These are phyloP conservation scores for Riparia riparia DNA, from an alignment of 2,113 vertebrate genomes.

Conservation along the genomic window DNA sequence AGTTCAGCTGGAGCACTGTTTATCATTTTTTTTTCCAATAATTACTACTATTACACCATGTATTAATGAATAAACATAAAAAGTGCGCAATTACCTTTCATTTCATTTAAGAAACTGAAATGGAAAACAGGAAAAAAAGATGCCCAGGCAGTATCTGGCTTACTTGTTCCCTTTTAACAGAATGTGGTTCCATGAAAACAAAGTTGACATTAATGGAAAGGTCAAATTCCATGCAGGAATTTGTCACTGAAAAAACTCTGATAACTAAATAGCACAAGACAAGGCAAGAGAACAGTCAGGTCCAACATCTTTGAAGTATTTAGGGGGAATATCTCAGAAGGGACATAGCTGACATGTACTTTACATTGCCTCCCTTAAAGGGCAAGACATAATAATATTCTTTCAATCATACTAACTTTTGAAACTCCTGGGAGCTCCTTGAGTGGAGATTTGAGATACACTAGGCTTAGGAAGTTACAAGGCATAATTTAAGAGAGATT, in stretches of 20 bases:
- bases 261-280: neutral
- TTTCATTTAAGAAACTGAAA: neutral
- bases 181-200: neutral
- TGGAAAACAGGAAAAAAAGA: neutral
- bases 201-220: neutral
- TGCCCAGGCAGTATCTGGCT: neutral
- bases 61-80: neutral
- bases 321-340: constrained; percentile 14
- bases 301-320: neutral
- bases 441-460: neutral
- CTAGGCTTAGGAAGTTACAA: constrained; percentile 1
- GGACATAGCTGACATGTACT: neutral
- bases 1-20: neutral
- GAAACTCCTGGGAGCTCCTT: neutral
- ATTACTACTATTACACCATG: neutral
- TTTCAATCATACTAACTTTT: constrained; percentile 1
- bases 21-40: neutral
- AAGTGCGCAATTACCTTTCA: neutral
- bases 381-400: neutral
- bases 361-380: constrained; percentile 16
- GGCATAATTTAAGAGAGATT: constrained; percentile 9
- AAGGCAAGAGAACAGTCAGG: neutral
- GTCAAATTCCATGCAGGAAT: neutral
- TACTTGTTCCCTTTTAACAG: neutral
- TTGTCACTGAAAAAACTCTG: neutral